These are phyloP conservation scores for Plebejus argus DNA, from an alignment of 2,888 invertebrate species.

Conservation along the genomic window DNA sequence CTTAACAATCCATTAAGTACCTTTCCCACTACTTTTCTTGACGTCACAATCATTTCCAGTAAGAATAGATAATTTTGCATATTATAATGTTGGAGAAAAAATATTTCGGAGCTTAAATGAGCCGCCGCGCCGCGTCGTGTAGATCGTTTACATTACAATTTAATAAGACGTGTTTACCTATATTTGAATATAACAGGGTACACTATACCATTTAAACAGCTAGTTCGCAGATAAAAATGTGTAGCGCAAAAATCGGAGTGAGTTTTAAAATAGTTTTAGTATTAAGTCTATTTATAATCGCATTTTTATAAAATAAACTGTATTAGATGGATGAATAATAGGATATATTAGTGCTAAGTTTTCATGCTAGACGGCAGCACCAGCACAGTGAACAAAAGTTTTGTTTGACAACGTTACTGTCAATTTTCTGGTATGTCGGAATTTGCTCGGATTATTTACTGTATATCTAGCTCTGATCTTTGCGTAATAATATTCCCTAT, in stretches of 20 bases:
- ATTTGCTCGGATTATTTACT: no score
- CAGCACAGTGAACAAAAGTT: background rate
- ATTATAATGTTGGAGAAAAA: background rate
- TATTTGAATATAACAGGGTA: background rate
- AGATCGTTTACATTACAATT: background rate
- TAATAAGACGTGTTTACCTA: background rate
- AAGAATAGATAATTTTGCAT: background rate
- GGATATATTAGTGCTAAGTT: no score
- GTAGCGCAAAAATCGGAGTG: conserved; percentile 13
- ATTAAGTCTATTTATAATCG: background rate
- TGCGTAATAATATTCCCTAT: no score
- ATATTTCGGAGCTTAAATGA: background rate
- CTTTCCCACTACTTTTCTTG: background rate
- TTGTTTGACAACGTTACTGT: background rate
- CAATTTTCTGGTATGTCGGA: no score
- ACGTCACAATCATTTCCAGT: background rate
- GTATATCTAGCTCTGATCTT: no score
- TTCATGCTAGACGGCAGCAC: no score
- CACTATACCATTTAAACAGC: background rate
- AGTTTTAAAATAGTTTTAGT: background rate
- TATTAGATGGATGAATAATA: background rate
- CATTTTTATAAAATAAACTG: background rate
- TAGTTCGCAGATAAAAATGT: background rate
- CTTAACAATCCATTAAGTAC: background rate
- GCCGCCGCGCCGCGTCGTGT: background rate